Conservation (phyloP, 1,140 invertebrate species). For the Dendroctonus ponderosae region DNA sequence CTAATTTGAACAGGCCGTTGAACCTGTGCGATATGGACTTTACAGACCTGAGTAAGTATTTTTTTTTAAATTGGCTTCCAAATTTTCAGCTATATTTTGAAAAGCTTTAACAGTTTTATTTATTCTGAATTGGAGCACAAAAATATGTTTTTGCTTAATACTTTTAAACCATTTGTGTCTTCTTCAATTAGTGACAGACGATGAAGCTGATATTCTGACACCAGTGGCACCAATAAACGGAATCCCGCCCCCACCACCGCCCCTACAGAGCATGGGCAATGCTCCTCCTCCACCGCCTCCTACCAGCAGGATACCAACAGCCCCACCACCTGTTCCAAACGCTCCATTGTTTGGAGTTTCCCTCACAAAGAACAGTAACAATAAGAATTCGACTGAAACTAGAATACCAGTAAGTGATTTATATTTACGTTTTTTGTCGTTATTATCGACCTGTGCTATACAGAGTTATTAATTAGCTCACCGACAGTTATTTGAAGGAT, state of each 20-base stretch:
- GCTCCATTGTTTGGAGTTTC: slow-evolving; percentile 42
- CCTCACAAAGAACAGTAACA: slow-evolving; percentile 50
- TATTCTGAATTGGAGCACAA: no score
- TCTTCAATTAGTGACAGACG: slow-evolving; percentile 57
- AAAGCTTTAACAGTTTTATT: background rate
- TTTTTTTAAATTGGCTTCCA: background rate
- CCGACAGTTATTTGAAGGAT: no score
- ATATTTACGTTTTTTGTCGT: background rate
- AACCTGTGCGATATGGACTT: slow-evolving; percentile 96
- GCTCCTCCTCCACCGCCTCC: slow-evolving; percentile 52
- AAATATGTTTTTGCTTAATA: background rate
- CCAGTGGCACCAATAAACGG: slow-evolving; percentile 61
- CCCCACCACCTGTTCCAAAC: slow-evolving; percentile 51
- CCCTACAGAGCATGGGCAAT: slow-evolving; percentile 52
- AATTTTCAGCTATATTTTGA: background rate
- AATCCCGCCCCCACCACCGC: slow-evolving; percentile 72
- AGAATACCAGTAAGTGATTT: slow-evolving; percentile 47
- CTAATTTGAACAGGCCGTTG: slow-evolving; percentile 77
- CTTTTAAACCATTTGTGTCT: background rate
- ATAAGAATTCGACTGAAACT: slow-evolving; percentile 46
- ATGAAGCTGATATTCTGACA: slow-evolving; percentile 66
- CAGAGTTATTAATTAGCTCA: no score
- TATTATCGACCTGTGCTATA: background rate
- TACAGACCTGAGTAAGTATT: slow-evolving; percentile 73
- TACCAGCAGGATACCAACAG: slow-evolving; percentile 41